phyloP scores from a whole-genome alignment of 92 coral and sea anemone species.

The Porites rus region DNA sequence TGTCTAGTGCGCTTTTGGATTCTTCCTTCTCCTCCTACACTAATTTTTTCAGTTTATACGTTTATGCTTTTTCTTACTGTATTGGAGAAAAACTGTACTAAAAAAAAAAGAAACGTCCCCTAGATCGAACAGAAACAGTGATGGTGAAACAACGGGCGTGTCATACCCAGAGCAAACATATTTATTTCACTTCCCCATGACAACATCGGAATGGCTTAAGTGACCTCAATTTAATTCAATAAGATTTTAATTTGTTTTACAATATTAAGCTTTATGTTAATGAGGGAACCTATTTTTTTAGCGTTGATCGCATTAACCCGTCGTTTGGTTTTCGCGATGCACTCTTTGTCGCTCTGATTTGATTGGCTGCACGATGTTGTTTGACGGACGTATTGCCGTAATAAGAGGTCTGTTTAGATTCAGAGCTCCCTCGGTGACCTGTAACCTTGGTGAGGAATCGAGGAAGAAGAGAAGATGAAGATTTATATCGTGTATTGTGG shows the following conservation, averaged over 20 bases:
- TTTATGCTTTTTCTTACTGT: too few species aligned
- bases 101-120: too few species aligned
- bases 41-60: too few species aligned
- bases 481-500: slow-evolving; percentile 15
- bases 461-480: slow-evolving; percentile 39
- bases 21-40: too few species aligned
- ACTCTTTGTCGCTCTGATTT: background rate
- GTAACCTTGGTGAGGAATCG: slow-evolving; percentile 3
- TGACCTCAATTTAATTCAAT: background rate
- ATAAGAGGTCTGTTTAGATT: slow-evolving; percentile 16
- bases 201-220: background rate
- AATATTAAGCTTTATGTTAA: background rate
- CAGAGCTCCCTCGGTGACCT: slow-evolving; percentile 24
- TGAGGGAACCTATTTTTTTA: slow-evolving; percentile 20
- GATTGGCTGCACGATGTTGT: slow-evolving; percentile 17
- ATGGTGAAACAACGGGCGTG: too few species aligned
- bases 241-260: background rate
- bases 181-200: too few species aligned
- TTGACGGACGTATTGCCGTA: slow-evolving; percentile 4
- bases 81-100: too few species aligned
- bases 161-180: background rate
- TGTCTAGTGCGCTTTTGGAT: too few species aligned
- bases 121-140: too few species aligned
- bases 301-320: slow-evolving; percentile 10
- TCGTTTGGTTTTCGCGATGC: slow-evolving; percentile 34